Percentiles rank a stretch among this genome's conserved stretches.
Evolutionary conservation across 2,797 vertebrate species (phyloP).

Genomic region (Mallotus villosus): DNA sequence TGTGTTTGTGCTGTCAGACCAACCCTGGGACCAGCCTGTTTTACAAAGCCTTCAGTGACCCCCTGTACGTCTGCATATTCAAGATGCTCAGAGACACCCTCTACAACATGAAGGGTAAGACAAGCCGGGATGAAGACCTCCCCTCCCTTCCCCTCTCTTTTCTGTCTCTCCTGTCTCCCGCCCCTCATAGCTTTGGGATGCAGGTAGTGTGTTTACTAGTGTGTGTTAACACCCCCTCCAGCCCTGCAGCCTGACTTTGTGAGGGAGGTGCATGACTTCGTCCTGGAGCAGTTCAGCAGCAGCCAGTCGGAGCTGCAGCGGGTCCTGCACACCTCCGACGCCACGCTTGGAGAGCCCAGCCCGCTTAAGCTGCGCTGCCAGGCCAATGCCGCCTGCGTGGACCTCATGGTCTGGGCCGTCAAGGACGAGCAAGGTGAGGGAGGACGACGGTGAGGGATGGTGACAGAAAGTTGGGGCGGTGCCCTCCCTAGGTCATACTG

Average conservation of each 20-base stretch:
- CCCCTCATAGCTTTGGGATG: too few species aligned
- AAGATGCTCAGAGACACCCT: slow-evolving; percentile 97
- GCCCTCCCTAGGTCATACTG: too few species aligned
- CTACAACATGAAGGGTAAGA: slow-evolving; percentile 91
- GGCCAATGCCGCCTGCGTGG: slow-evolving; percentile 94
- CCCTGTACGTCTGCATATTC: slow-evolving; percentile 92
- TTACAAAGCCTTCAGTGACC: slow-evolving; percentile 91
- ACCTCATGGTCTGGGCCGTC: slow-evolving; percentile 98
- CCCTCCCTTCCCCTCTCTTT: too few species aligned
- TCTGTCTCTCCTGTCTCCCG: not conserved
- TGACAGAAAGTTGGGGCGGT: too few species aligned
- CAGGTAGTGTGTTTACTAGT: not conserved
- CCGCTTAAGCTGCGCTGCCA: slow-evolving; percentile 93
- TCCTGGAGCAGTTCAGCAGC: slow-evolving; percentile 92
- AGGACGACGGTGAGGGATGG: slow-evolving; percentile 4
- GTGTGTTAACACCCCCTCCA: slow-evolving; percentile 43
- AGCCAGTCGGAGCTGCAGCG: slow-evolving; percentile 93
- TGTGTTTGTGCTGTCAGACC: slow-evolving; percentile 62
- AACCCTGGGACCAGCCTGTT: slow-evolving; percentile 78
- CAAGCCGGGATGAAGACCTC: too few species aligned
- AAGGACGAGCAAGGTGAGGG: slow-evolving; percentile 92
- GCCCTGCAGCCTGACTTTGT: slow-evolving; percentile 86
- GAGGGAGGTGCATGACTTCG: slow-evolving; percentile 94
- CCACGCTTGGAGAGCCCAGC: slow-evolving; percentile 82
- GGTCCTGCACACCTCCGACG: slow-evolving; percentile 85